phyloP scores from a whole-genome alignment of 2,113 vertebrate species.

The Mungos mungo region DNA sequence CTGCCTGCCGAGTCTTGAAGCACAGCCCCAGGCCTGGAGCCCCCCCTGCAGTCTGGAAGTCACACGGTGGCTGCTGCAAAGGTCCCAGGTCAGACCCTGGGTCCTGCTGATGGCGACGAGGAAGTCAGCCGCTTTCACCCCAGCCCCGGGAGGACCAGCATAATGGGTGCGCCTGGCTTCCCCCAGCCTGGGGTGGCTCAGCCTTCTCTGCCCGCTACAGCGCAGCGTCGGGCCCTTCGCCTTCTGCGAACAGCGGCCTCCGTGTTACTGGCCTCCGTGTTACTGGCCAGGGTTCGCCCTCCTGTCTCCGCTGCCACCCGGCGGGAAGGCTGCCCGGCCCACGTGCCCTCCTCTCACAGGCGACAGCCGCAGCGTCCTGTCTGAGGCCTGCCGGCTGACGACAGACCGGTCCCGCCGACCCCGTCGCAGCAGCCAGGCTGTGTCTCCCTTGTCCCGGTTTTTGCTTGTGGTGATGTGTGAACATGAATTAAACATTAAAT shows the following conservation, averaged over 20 bases:
- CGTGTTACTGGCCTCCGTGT: background rate
- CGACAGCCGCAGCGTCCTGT: background rate
- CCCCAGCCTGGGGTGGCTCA: background rate
- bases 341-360: background rate
- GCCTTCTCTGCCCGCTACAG: background rate
- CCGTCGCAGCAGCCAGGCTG: fast-evolving
- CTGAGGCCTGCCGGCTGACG: too few relatives aligned
- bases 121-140: background rate
- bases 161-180: background rate
- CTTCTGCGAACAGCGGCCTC: background rate
- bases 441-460: background rate
- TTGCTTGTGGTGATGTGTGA: background rate
- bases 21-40: background rate
- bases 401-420: background rate
- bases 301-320: background rate
- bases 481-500: background rate
- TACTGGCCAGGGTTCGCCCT: background rate
- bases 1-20: background rate
- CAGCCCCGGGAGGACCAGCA: background rate
- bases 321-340: background rate
- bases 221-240: background rate
- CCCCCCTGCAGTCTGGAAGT: background rate
- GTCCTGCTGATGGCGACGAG: background rate
- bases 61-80: background rate
- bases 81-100: background rate